Percentiles rank a stretch among this genome's conserved stretches.
Evolutionary conservation across 2,113 vertebrate genomes (phyloP).

Genomic region (Opisthocomus hoazin): DNA sequence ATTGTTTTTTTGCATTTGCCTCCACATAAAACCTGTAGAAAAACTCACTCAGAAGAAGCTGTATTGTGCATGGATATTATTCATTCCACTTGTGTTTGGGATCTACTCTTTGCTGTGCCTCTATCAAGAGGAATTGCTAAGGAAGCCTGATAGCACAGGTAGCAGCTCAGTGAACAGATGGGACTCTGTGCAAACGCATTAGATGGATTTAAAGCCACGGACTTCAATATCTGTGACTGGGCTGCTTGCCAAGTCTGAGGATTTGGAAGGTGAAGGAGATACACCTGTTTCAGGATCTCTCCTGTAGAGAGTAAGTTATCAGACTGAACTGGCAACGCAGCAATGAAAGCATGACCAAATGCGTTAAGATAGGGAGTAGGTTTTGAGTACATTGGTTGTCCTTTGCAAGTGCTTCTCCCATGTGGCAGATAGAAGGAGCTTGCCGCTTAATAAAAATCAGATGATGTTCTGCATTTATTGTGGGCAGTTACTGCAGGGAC

Average conservation of each 20-base stretch:
- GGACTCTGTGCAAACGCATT: background rate
- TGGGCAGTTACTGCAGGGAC: background rate
- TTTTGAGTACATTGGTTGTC: background rate
- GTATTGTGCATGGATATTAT: background rate
- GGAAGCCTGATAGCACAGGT: background rate
- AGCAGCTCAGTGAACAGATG: accelerated
- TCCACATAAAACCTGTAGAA: background rate
- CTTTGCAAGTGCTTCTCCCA: background rate
- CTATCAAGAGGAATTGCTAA: background rate
- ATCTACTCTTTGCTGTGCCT: background rate
- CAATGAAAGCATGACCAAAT: background rate
- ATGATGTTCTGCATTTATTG: background rate
- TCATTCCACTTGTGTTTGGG: background rate
- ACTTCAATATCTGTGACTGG: accelerated
- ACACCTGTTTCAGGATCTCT: background rate
- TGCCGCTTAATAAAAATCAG: background rate
- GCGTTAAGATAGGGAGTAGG: background rate
- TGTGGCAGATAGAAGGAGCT: background rate
- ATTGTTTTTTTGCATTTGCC: background rate
- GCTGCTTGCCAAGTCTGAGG: background rate
- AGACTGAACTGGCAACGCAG: background rate
- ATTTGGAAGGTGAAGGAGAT: background rate
- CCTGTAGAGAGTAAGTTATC: background rate
- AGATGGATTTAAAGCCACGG: accelerated
- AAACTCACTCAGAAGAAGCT: background rate